Base-by-base conservation (phyloP, 92 coral and sea anemone species). In the Epizoanthus fatuus region DNA sequence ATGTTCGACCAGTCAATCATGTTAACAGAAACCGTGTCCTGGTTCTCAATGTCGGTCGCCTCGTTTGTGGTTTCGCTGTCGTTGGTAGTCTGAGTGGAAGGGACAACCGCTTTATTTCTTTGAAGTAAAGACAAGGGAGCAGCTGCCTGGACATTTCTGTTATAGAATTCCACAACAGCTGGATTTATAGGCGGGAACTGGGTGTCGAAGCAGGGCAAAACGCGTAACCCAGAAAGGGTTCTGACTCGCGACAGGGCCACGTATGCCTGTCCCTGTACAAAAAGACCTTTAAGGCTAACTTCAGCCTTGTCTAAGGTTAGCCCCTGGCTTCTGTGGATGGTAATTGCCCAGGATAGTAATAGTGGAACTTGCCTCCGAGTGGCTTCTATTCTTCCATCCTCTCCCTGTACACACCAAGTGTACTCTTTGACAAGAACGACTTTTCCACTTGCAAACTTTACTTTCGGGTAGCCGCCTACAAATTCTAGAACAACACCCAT, bases 191-290 rank as follows among this genome's bases (percentile, higher is more conserved):
- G 39, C n/a, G 84, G 84, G 2, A 85, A 64, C 62, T 49, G 29
- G 37, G 68, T n/a, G 70, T 86, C 85, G 67, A 86, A 86, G 9
- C 72, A 79, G 3, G 89, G 89, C 25, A 64, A 7, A 65, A 86
- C 39, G 3, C 56, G 84, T 17, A 86, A n/a, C 32, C 79, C 85
- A 38, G 45, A 39, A 19, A 86, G 75, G 9, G 63, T 39, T 44
- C 9, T 40, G 45, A 86, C 78, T 17, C 89, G 84, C 4, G 79
- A 68, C 52, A 77, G 55, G 5, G 79, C 85, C 37, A 69, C 63
- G 64, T 86, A 77, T 0, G 63, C 85, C 62, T 86, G 89, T 5
- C 84, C 89, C 16, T 63, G 83, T 7, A 75, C 75, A 66, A 75
- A 85, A 3, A 75, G 69, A 3, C 74, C 65, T 25, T 49, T 65